Base-by-base conservation (phyloP, 1,140 invertebrate species). In the Drosophila saltans region DNA sequence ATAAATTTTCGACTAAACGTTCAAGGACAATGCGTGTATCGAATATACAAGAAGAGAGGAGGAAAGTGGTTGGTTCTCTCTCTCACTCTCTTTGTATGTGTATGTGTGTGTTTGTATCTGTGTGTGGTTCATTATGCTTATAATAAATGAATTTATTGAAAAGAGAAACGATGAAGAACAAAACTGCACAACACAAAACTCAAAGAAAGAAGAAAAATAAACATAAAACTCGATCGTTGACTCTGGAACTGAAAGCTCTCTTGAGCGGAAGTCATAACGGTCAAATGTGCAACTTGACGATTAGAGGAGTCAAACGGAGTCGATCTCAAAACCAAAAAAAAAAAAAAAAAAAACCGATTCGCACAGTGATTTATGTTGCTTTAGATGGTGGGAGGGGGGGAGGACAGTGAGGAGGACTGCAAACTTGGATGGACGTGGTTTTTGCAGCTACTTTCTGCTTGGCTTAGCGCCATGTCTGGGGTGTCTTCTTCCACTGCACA, bases 1-100 rank as follows among this genome's bases (percentile, higher is more conserved):
- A 88, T 89, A 88, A 88, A 88, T 89, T 88, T 36, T 88, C 78
- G 80, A 84, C 84, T 84, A 88, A 88, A 84, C 78, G 80, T 69
- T 88, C 84, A 88, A 88, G 84, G 84, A 88, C 84, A 88, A 83
- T 75, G 68, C 72, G 57, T 52, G 45, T 84, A 78, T 80, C 64
- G 75, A 65, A 80, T 80, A 77, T 57, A 64, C 63, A 30, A 39
- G 30, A 55, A 39, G 30, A 55, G 40, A 69, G 45, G 36, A 8
- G 45, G 5, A 11, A 26, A n/a, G 24, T 65, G 43, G 9, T n/a
- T 16, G 16, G 16, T 16, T 16, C 16, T 16, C 16, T 16, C 16
- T 16, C 16, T 16, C 16, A 16, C 16, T 16, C 16, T 24, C 40
- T 30, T 21, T 61, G 10, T 40, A 26, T 62, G 59, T 72, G 68